Evolutionary conservation across 64 coral and sea anemone species (phyloP).

Genomic region (Stichodactyla helianthus): DNA sequence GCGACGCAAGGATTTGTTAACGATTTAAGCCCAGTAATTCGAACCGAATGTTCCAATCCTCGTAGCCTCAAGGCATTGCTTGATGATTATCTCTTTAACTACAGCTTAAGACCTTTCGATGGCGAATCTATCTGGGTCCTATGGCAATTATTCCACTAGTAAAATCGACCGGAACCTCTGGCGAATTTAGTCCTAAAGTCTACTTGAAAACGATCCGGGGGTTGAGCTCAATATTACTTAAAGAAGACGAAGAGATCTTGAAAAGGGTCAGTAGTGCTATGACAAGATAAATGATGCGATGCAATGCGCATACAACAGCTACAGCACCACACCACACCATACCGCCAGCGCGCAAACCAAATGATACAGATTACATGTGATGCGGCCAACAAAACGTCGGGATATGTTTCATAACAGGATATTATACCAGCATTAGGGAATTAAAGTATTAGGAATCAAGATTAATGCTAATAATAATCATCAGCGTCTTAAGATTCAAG

Average conservation of each 20-base stretch:
- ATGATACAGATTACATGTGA: neutral
- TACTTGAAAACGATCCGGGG: neutral
- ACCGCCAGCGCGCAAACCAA: neutral
- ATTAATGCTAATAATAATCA: neutral
- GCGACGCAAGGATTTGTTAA: constrained; percentile 14
- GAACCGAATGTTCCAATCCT: neutral
- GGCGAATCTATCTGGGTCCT: neutral
- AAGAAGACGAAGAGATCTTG: neutral
- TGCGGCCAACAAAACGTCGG: neutral
- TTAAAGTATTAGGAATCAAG: constrained; percentile 2
- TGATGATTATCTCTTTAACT: constrained; percentile 7
- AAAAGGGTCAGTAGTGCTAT: neutral
- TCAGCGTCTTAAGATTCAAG: neutral
- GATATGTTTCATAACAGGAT: constrained; percentile 1
- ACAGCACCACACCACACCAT: neutral
- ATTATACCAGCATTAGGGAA: neutral
- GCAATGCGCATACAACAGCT: neutral
- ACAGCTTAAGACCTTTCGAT: neutral
- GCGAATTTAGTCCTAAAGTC: neutral
- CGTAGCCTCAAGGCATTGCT: neutral
- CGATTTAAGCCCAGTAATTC: neutral
- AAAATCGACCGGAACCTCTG: neutral
- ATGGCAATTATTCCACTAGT: neutral
- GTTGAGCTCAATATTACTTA: neutral
- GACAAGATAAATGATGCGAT: neutral